These are phyloP conservation scores for Channa maculata DNA, from an alignment of 2,113 vertebrate species.

Conservation along the genomic window DNA sequence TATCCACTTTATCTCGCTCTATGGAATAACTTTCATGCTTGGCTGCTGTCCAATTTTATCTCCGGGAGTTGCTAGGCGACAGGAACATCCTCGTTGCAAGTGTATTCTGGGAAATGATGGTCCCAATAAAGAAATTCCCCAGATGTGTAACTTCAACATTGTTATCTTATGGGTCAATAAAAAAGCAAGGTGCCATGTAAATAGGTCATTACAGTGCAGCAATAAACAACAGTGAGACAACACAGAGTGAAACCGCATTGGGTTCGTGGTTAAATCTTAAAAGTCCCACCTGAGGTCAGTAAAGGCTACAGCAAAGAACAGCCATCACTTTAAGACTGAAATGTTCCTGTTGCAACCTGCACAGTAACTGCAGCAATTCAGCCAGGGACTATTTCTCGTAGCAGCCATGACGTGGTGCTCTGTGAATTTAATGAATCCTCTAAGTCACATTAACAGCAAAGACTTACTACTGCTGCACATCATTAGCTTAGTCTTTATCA, in stretches of 20 bases:
- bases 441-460: constrained; percentile 24
- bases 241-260: neutral
- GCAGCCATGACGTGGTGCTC: neutral
- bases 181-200: constrained; percentile 6
- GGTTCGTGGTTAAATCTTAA: neutral
- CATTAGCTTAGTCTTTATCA: constrained; percentile 31
- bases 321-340: neutral
- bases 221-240: neutral
- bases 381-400: neutral
- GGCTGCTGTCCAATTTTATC: constrained; percentile 77
- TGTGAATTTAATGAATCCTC: constrained; percentile 26
- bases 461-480: constrained; percentile 15
- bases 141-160: constrained; percentile 43
- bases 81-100: constrained; percentile 61
- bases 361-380: neutral
- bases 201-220: neutral
- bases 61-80: constrained; percentile 77
- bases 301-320: neutral
- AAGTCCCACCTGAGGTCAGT: neutral
- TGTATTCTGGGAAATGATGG: constrained; percentile 68
- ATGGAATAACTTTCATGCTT: constrained; percentile 75
- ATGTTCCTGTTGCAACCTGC: neutral
- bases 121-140: constrained; percentile 60
- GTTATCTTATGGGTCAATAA: constrained; percentile 34
- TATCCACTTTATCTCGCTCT: constrained; percentile 58